Percentiles rank a stretch among this genome's conserved stretches.
Evolutionary conservation across 2,888 invertebrate species (phyloP).

Genomic region (Tuta absoluta): DNA sequence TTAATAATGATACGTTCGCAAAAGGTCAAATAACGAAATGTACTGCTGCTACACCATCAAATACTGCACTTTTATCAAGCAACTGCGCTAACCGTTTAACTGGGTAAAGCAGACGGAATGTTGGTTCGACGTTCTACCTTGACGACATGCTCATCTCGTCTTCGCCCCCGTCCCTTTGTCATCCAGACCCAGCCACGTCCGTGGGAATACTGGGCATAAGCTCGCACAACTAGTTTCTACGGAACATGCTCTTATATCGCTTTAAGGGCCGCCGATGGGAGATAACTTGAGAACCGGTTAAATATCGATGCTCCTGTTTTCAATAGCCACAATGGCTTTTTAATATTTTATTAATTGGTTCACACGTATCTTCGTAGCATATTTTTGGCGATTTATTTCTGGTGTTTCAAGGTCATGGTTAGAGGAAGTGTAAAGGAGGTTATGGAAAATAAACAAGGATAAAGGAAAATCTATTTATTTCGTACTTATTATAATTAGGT

Average conservation of each 20-base stretch:
- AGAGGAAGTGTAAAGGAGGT: not conserved
- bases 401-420: not conserved
- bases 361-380: not conserved
- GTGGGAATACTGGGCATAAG: constrained; percentile 24
- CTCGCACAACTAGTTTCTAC: constrained; percentile 17
- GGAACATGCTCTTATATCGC: constrained; percentile 4
- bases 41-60: too few relatives aligned
- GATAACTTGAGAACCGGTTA: constrained; percentile 23
- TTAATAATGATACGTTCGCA: too few relatives aligned
- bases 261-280: constrained; percentile 8
- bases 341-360: constrained; percentile 17
- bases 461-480: not conserved
- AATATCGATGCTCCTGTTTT: constrained; percentile 16
- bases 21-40: too few relatives aligned
- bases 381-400: not conserved
- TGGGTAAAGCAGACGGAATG: not conserved
- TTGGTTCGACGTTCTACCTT: not conserved
- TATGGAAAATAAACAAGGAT: constrained; percentile 1
- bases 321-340: constrained; percentile 13
- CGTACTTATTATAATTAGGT: not conserved
- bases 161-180: constrained; percentile 25
- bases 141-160: constrained; percentile 6
- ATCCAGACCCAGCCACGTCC: not conserved
- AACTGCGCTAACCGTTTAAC: not conserved
- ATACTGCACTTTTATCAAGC: too few relatives aligned